phyloP scores from a whole-genome alignment of 2,113 vertebrate genomes.

The Oceanites oceanicus region DNA sequence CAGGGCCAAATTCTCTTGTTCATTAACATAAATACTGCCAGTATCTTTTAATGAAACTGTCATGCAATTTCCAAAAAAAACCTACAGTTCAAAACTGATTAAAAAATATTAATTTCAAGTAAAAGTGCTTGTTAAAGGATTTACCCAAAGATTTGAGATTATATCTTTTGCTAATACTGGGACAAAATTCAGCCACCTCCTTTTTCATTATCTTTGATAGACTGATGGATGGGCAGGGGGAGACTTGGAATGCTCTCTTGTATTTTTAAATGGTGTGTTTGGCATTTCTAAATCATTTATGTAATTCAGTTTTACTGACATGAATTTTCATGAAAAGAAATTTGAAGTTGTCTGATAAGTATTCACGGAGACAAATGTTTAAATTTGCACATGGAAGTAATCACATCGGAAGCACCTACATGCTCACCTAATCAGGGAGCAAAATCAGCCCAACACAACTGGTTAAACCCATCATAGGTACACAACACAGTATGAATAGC shows the following conservation, averaged over 20 bases:
- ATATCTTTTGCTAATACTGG: background rate
- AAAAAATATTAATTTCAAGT: background rate
- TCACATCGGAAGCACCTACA: background rate
- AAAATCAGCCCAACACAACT: background rate
- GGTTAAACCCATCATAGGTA: background rate
- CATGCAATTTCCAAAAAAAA: background rate
- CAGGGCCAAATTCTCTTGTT: background rate
- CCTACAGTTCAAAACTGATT: background rate
- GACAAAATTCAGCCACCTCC: background rate
- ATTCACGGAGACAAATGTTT: background rate
- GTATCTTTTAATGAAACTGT: background rate
- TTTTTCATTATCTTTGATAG: background rate
- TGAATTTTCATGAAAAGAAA: slow-evolving; percentile 28
- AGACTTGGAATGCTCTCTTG: background rate
- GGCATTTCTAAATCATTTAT: background rate
- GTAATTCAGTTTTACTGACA: background rate
- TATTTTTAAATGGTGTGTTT: background rate
- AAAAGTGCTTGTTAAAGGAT: background rate
- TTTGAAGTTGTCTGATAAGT: background rate
- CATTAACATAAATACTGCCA: background rate
- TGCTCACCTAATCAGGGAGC: background rate
- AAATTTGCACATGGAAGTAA: background rate
- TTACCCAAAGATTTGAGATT: background rate
- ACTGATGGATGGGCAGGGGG: background rate
- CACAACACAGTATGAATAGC: background rate